Evolutionary conservation across 2,888 invertebrate species (phyloP).

Genomic region (Chesias legatella): DNA sequence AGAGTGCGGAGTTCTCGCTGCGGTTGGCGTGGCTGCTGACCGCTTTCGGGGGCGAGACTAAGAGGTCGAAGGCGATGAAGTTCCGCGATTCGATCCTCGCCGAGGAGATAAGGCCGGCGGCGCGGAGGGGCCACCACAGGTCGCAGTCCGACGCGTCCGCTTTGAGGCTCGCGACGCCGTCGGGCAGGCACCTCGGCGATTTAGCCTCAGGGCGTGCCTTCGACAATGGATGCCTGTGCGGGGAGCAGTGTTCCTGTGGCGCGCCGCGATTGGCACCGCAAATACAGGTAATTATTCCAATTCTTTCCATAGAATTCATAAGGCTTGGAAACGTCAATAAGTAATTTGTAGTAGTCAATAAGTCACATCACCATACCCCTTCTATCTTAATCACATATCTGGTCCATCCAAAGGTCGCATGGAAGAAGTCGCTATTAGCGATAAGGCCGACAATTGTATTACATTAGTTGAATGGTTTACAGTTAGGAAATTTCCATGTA

Average conservation of each 20-base stretch:
- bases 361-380: too few species aligned
- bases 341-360: too few species aligned
- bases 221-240: constrained; percentile 97
- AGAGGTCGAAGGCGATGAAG: constrained; percentile 64
- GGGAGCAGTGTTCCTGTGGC: constrained; percentile 84
- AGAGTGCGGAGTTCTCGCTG: constrained; percentile 97
- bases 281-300: constrained; percentile 58
- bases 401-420: too few species aligned
- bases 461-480: too few species aligned
- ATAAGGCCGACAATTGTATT: too few species aligned
- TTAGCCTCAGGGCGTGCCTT: constrained; percentile 96
- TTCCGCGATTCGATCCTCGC: constrained; percentile 68
- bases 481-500: too few species aligned
- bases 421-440: too few species aligned
- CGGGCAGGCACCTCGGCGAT: constrained; percentile 91
- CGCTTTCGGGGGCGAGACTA: constrained; percentile 89
- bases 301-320: too few species aligned
- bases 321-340: too few species aligned
- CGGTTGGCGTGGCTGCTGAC: constrained; percentile 98
- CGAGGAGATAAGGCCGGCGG: constrained; percentile 71
- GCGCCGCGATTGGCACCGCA: constrained; percentile 74
- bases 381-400: too few species aligned
- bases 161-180: constrained; percentile 72
- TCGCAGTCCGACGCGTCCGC: constrained; percentile 92
- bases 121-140: constrained; percentile 79